Base-by-base conservation (phyloP, 1,140 invertebrate genomes). In the Meloidogyne floridensis region DNA sequence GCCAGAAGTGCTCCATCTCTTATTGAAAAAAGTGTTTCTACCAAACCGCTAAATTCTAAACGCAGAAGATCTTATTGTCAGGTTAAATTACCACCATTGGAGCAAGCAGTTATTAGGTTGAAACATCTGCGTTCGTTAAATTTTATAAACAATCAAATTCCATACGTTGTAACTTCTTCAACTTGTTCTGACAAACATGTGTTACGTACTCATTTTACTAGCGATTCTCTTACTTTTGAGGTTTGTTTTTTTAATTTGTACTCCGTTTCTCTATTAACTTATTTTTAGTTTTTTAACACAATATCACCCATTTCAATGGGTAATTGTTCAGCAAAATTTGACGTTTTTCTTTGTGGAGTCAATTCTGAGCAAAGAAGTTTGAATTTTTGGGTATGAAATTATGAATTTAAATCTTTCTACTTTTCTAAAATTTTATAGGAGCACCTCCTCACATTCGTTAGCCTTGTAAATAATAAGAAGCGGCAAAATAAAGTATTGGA, bases 211-310 rank as follows among this genome's bases (percentile, higher is more conserved):
- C 70, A 71, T 20, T 71, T 71, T 7, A 71, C 18, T 42, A 8
- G 18, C 8, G 70, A 71, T 71, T 71, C 70, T 18, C 70, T 71
- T 42, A 71, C 70, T 42, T 71, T 71, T 42, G 70, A 71, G 70
- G 70, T 42, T 18, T 18, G 70, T 6, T 42, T 6, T 71, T 7
- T 20, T 32, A 32, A 32, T 1, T 32, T 32, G 32, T 32, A 32
- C 32, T 32, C 32, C 18, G 5, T 71, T 42, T 18, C 18, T 71
- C 7, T 18, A 71, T 5, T 42, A 42, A 71, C 32, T 7, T 7
- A 6, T 71, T 71, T 71, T 8, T 42, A 71, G 70, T 71, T 71
- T 71, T 71, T 71, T 7, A 71, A 71, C 5, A 71, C 70, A 5
- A 71, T 71, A 6, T 18, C 70, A 18, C 70, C 70, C 8, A 6